Evolutionary conservation across 2,888 invertebrate genomes (phyloP), one percentile per base, ranked within the genome.

Genomic region (Biston stratarius): DNA sequence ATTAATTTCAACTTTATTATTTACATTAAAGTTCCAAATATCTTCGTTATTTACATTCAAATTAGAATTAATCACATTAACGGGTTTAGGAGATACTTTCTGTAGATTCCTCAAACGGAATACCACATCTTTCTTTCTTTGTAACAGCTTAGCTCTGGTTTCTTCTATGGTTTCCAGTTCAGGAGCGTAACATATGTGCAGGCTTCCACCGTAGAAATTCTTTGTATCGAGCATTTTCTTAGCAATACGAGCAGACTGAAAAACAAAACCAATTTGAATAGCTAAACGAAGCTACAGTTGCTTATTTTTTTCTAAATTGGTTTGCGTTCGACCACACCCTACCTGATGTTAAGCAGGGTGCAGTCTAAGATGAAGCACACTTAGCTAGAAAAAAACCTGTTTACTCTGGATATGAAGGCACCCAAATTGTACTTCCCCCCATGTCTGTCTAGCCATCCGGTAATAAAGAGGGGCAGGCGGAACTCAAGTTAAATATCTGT

Each of bases 181-280:
- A 0, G 98, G 98, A 0, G 97, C 97, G 84, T 98, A 99, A 76
- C 97, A 98, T 0, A 98, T 95, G 86, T 99, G 99, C 34, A 99
- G 88, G 0, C 69, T 75, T 0, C 97, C 97, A 0, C 99, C 99
- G 83, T 96, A 98, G 84, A 98, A 99, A 70, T 96, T 97, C 73
- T 95, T 96, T 0, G 96, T 96, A 86, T 99, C 99, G 15, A 98
- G 76, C 81, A 96, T 95, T 57, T 95, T 95, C 84, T 99, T 99
- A 0, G 98, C 97, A 70, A 95, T 84, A 65, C 96, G 95, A 0
- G 98, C 97, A 0, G 97, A 95, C 75, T 96, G 49, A 0, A 12
- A 49, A 33, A 3, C 12, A 48, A 7, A 49, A 6, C 8, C 8
- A 24, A 34, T 10, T 24, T 51, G 10, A 49, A 33, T 51, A 33